Percentiles rank a stretch among this genome's conserved stretches.
phyloP scores from a whole-genome alignment of 2,888 invertebrate genomes.

The Meliscaeva auricollis region DNA sequence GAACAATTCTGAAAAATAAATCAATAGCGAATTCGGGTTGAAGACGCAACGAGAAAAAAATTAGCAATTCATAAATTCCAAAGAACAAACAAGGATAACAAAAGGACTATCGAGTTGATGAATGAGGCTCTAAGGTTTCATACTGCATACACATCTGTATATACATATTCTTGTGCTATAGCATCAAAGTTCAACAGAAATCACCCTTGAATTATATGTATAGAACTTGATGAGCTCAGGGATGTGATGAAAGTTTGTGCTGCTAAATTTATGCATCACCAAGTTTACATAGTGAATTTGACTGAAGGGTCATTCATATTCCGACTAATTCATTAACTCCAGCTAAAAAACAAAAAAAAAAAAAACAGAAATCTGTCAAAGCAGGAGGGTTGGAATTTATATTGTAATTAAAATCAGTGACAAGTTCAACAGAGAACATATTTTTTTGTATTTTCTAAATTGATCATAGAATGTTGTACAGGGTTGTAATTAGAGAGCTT shows the following conservation, averaged over 20 bases:
- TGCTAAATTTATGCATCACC: slow-evolving; percentile 42
- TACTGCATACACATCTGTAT: slow-evolving; percentile 4
- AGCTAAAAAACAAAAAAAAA: background rate
- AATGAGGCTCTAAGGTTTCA: background rate
- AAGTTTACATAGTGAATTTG: slow-evolving; percentile 30
- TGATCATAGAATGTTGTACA: background rate
- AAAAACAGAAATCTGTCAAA: background rate
- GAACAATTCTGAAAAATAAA: too few relatives aligned
- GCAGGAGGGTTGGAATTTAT: slow-evolving; percentile 8
- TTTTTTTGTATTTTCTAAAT: background rate
- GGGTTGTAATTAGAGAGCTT: slow-evolving; percentile 2
- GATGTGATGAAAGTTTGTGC: background rate
- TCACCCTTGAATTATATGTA: slow-evolving; percentile 8
- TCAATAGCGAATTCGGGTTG: too few relatives aligned
- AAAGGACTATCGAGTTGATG: slow-evolving; percentile 36
- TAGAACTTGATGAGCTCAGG: slow-evolving; percentile 24
- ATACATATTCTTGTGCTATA: too few relatives aligned
- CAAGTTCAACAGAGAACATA: background rate
- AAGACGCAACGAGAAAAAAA: slow-evolving; percentile 4
- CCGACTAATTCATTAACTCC: slow-evolving; percentile 27
- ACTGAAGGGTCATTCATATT: slow-evolving; percentile 42
- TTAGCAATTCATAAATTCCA: slow-evolving; percentile 36
- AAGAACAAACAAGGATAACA: slow-evolving; percentile 12
- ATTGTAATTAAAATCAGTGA: slow-evolving; percentile 34
- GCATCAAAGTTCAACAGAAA: slow-evolving; percentile 12